Evolutionary conservation across 2,113 vertebrate genomes (phyloP).

Genomic region (Entelurus aequoreus): DNA sequence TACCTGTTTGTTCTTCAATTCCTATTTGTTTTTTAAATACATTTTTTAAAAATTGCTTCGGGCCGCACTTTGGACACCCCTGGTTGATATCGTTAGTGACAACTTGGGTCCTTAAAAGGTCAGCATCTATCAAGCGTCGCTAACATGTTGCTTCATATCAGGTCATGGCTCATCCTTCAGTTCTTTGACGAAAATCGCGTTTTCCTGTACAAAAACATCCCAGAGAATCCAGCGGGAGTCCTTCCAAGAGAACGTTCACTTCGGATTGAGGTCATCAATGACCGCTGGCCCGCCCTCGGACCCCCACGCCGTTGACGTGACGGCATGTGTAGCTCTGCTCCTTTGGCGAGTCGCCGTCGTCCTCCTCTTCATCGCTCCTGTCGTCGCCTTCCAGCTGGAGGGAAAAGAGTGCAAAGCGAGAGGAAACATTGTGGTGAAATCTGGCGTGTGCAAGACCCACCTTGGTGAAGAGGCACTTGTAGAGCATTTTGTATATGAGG

Average conservation of each 20-base stretch:
- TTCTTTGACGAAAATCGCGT: slow-evolving; percentile 9
- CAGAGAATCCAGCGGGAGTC: slow-evolving; percentile 5
- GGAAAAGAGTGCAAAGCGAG: not conserved
- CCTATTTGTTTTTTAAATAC: no score
- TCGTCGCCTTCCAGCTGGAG: slow-evolving; percentile 58
- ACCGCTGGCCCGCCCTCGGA: slow-evolving; percentile 47
- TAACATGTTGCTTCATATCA: slow-evolving; percentile 8
- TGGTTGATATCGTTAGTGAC: no score
- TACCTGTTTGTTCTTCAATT: no score
- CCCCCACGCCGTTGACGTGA: slow-evolving; percentile 43
- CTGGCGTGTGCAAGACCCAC: slow-evolving; percentile 62
- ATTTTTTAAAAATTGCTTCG: no score
- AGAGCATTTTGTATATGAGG: slow-evolving; percentile 80
- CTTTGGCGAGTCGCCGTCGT: slow-evolving; percentile 43
- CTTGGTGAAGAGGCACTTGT: slow-evolving; percentile 74
- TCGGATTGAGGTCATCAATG: slow-evolving; percentile 36
- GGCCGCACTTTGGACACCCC: no score
- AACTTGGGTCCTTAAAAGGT: not conserved
- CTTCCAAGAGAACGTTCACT: slow-evolving; percentile 11
- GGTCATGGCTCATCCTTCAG: slow-evolving; percentile 20
- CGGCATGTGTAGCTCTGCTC: slow-evolving; percentile 33
- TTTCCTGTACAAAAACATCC: slow-evolving; percentile 3
- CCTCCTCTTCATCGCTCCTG: slow-evolving; percentile 63
- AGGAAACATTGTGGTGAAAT: not conserved
- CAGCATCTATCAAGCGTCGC: slow-evolving; percentile 2